Conservation (phyloP, 2,888 invertebrate species). For the Ophonus ardosiacus region DNA sequence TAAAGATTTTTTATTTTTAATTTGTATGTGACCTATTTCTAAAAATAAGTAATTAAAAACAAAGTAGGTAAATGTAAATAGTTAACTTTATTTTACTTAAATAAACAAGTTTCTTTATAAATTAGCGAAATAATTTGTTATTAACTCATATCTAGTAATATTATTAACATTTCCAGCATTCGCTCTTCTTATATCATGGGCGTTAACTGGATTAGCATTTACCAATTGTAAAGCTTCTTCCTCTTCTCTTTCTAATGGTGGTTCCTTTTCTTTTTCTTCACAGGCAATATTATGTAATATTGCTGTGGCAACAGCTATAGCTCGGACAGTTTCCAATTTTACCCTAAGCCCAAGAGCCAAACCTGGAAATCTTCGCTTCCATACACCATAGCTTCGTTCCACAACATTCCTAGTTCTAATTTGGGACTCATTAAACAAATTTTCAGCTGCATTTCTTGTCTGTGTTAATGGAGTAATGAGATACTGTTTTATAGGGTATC, state of each 20-base stretch:
- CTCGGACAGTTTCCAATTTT: constrained; percentile 55
- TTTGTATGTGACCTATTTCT: too few relatives aligned
- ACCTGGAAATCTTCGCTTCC: constrained; percentile 66
- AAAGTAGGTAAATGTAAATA: too few relatives aligned
- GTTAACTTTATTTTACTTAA: neutral
- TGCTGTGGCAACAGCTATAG: constrained; percentile 24
- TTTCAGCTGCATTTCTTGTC: constrained; percentile 11
- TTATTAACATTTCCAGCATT: neutral
- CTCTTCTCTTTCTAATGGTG: neutral
- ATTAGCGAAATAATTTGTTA: neutral
- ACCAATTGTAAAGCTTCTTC: neutral
- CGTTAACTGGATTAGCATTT: neutral
- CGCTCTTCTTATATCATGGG: neutral
- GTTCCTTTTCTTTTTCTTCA: neutral
- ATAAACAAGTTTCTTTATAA: neutral
- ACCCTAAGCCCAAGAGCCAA: constrained; percentile 66
- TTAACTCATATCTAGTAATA: neutral
- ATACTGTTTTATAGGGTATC: constrained; percentile 64
- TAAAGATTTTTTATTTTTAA: too few relatives aligned
- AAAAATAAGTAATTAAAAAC: neutral
- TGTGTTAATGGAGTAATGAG: constrained; percentile 12
- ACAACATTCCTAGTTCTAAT: constrained; percentile 34
- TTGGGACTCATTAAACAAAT: constrained; percentile 18
- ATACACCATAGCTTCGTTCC: constrained; percentile 64
- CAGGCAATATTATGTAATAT: constrained; percentile 22